Evolutionary conservation across 2,797 vertebrate genomes (phyloP).

Genomic region (Strix occidentalis): DNA sequence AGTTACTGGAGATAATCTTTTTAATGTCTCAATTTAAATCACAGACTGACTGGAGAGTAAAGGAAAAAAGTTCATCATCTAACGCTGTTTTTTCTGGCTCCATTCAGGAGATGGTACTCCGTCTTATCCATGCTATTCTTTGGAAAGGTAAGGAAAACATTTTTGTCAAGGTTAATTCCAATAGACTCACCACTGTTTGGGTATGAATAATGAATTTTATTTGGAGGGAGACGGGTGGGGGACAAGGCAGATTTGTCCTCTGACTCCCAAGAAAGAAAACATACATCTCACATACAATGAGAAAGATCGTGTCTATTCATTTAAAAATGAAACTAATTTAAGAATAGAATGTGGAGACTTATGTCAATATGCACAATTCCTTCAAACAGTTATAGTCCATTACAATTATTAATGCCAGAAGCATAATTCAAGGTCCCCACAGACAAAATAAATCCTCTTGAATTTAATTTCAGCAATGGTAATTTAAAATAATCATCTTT

Average conservation of each 20-base stretch:
- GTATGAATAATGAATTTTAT: conserved; percentile 64
- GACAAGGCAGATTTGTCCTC: conserved; percentile 44
- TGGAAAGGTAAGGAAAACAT: conserved; percentile 53
- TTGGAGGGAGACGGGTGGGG: conserved; percentile 20
- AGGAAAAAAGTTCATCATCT: conserved; percentile 56
- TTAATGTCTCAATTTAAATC: conserved; percentile 41
- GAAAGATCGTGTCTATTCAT: background rate
- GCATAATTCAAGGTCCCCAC: conserved; percentile 44
- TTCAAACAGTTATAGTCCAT: conserved; percentile 48
- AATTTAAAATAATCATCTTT: conserved; percentile 54
- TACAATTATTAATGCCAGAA: conserved; percentile 37
- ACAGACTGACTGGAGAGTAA: conserved; percentile 28
- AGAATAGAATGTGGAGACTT: conserved; percentile 53
- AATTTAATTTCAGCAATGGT: conserved; percentile 56
- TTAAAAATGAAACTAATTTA: conserved; percentile 46
- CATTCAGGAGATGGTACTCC: conserved; percentile 5
- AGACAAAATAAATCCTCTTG: conserved; percentile 56
- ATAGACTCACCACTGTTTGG: conserved; percentile 57
- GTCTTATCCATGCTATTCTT: conserved; percentile 29
- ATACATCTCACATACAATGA: conserved; percentile 46
- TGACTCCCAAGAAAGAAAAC: conserved; percentile 51
- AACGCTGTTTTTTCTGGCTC: conserved; percentile 33
- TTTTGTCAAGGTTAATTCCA: conserved; percentile 63
- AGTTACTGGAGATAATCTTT: conserved; percentile 29
- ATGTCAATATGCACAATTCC: conserved; percentile 50